These are phyloP conservation scores for Hofmannophila pseudospretella DNA, from an alignment of 2,888 invertebrate genomes.

Conservation along the genomic window DNA sequence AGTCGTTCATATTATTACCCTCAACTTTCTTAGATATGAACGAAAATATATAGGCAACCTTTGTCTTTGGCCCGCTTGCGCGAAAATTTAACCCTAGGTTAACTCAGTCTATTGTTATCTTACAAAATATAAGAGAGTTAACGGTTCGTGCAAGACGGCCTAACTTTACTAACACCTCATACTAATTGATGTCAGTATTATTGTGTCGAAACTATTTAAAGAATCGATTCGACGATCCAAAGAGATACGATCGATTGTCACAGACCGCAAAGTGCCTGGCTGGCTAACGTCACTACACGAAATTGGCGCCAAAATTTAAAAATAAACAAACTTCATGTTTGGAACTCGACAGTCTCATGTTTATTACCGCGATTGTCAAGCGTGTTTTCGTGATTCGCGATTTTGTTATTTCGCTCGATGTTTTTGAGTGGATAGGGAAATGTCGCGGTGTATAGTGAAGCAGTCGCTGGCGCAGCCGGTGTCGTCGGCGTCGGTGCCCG, in stretches of 20 bases:
- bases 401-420: conserved; percentile 9
- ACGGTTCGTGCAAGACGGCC: too few relatives aligned
- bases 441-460: conserved; percentile 73
- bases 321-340: conserved; percentile 74
- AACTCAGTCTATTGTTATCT: too few relatives aligned
- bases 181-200: too few relatives aligned
- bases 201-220: too few relatives aligned
- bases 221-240: too few relatives aligned
- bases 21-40: too few relatives aligned
- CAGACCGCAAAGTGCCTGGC: conserved; percentile 38
- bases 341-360: conserved; percentile 74
- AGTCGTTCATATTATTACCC: too few relatives aligned
- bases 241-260: conserved; percentile 9
- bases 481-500: conserved; percentile 28
- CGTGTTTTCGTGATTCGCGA: conserved; percentile 28
- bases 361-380: conserved; percentile 55
- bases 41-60: too few relatives aligned
- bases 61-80: too few relatives aligned
- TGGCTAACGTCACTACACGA: conserved; percentile 50
- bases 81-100: too few relatives aligned
- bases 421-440: conserved; percentile 30
- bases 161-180: too few relatives aligned
- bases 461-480: conserved; percentile 59
- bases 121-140: too few relatives aligned
- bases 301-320: conserved; percentile 73